A percentile compares a stretch with the other conserved stretches of the same genome.
phyloP scores from a whole-genome alignment of 2,888 invertebrate genomes.

The Hirtodrosophila alboralis region DNA sequence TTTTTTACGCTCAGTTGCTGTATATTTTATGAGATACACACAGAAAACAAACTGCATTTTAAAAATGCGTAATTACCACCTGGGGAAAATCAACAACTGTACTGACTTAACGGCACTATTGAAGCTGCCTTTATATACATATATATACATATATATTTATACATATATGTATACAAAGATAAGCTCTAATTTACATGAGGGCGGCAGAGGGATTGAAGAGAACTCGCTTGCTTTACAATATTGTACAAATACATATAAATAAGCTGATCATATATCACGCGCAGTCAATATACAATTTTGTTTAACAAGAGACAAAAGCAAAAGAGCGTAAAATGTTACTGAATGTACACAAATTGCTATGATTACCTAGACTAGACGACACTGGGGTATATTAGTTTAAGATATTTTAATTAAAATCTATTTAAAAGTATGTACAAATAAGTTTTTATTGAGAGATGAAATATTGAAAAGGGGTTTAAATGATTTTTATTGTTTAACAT shows the following conservation, averaged over 20 bases:
- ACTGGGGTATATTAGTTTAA: too few species aligned
- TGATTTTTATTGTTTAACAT: too few species aligned
- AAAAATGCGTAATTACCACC: conserved; percentile 66
- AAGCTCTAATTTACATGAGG: conserved; percentile 17
- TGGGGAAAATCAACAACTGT: conserved; percentile 60
- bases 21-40: conserved; percentile 41
- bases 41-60: conserved; percentile 44
- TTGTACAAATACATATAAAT: conserved; percentile 12
- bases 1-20: conserved; percentile 7
- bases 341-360: too few species aligned
- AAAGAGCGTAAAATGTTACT: not conserved
- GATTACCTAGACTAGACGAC: too few species aligned
- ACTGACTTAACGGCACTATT: conserved; percentile 26
- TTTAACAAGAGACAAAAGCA: conserved; percentile 2
- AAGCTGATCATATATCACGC: conserved; percentile 27
- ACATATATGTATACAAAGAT: conserved; percentile 17
- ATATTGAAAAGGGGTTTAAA: too few species aligned
- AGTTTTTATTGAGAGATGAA: too few species aligned
- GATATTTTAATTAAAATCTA: too few species aligned
- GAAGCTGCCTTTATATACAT: conserved; percentile 5
- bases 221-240: conserved; percentile 11
- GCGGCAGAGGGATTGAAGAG: not conserved
- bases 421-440: too few species aligned
- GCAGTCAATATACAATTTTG: conserved; percentile 12
- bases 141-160: not conserved